phyloP scores from a whole-genome alignment of 2,113 vertebrate species.

The Empidonax traillii region DNA sequence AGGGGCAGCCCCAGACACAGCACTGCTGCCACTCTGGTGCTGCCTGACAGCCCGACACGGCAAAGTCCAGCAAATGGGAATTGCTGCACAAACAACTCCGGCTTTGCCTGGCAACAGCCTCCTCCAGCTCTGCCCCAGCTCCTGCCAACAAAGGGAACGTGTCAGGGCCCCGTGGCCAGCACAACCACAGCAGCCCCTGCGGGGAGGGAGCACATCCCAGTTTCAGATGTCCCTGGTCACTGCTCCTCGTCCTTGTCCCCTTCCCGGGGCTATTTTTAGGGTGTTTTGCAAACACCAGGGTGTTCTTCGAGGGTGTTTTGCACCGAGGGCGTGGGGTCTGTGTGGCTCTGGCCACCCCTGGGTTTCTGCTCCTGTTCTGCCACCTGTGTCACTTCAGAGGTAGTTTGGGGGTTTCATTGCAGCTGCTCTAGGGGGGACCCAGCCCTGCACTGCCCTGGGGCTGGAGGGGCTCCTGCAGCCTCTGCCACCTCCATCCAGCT shows the following conservation, averaged over 20 bases:
- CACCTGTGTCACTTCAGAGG: neutral
- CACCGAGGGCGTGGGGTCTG: neutral
- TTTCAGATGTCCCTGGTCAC: neutral
- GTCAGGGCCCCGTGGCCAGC: neutral
- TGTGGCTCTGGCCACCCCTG: neutral
- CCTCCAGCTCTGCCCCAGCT: neutral
- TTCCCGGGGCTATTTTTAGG: neutral
- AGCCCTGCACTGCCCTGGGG: fast-evolving
- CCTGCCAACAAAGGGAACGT: neutral
- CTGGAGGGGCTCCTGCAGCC: neutral
- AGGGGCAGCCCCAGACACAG: neutral
- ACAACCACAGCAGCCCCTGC: neutral
- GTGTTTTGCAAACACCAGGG: neutral
- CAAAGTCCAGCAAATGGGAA: constrained; percentile 3
- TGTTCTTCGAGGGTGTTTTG: neutral
- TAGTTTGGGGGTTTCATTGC: neutral
- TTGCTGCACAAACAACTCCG: neutral
- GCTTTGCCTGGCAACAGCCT: constrained; percentile 39
- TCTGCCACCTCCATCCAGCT: neutral
- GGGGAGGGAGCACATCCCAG: no score
- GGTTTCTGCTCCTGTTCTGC: neutral
- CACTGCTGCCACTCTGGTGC: neutral
- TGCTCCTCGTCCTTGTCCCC: neutral
- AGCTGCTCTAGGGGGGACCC: fast-evolving
- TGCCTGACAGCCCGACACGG: neutral